Conservation (phyloP, 2,888 invertebrate genomes). For the Erannis defoliaria region DNA sequence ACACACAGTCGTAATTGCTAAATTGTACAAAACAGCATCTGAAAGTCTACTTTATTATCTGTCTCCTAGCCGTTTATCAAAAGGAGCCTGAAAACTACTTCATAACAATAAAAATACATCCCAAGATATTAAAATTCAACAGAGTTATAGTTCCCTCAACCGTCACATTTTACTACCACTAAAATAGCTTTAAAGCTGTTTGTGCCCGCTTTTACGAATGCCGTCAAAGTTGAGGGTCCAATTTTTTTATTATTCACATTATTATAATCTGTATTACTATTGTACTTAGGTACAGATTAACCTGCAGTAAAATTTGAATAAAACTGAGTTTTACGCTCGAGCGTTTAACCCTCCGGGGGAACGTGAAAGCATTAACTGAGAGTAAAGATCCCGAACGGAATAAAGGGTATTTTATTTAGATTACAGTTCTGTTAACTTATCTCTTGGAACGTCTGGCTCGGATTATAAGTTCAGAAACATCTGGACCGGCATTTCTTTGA, state of each 20-base stretch:
- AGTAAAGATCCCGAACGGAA: constrained; percentile 22
- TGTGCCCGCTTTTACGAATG: constrained; percentile 16
- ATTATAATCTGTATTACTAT: constrained; percentile 23
- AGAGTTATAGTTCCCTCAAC: constrained; percentile 7
- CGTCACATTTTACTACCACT: constrained; percentile 17
- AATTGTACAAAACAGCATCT: too few relatives aligned
- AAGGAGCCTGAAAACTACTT: neutral
- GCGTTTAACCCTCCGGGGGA: constrained; percentile 20
- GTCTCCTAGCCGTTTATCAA: neutral
- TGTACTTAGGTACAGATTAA: constrained; percentile 15
- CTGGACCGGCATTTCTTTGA: neutral
- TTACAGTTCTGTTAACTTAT: constrained; percentile 12
- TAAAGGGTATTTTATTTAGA: constrained; percentile 20
- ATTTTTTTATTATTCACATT: constrained; percentile 21
- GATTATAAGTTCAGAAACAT: neutral
- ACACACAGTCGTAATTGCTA: too few relatives aligned
- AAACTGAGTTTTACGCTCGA: constrained; percentile 18
- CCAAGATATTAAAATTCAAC: constrained; percentile 11
- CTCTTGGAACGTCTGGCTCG: neutral
- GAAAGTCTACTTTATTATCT: neutral
- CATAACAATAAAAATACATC: constrained; percentile 7
- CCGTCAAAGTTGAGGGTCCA: constrained; percentile 21
- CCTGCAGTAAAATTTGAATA: constrained; percentile 26
- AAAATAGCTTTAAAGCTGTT: constrained; percentile 28
- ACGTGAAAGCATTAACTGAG: constrained; percentile 21